Percentiles rank a stretch among this genome's conserved stretches.
Evolutionary conservation across 1,140 invertebrate species (phyloP).

Genomic region (Drosophila saltans): DNA sequence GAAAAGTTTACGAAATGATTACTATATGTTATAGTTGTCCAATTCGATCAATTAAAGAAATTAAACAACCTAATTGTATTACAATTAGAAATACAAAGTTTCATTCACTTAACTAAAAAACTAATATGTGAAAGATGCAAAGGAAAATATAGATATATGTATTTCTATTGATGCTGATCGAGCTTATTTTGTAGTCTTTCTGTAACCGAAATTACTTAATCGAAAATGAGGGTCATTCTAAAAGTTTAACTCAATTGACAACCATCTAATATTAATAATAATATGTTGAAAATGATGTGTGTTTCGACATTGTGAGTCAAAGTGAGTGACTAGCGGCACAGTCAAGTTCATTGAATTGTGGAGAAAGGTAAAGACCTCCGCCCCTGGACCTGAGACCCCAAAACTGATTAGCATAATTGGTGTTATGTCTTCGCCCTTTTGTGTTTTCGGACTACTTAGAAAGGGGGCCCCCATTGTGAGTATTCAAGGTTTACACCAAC

Average conservation of each 20-base stretch:
- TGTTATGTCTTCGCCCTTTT: slow-evolving; percentile 38
- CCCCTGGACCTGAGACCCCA: slow-evolving; percentile 20
- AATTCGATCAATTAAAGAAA: too few relatives aligned
- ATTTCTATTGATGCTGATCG: too few relatives aligned
- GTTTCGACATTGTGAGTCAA: slow-evolving; percentile 39
- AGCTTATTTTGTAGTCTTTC: too few relatives aligned
- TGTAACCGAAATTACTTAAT: background rate
- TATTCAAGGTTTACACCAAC: background rate
- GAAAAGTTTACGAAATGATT: background rate
- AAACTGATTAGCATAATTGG: slow-evolving; percentile 73
- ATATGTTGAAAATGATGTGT: slow-evolving; percentile 2
- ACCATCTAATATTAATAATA: background rate
- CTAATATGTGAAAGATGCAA: too few relatives aligned
- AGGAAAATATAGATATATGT: too few relatives aligned
- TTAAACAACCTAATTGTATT: too few relatives aligned
- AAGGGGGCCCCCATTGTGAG: slow-evolving; percentile 25
- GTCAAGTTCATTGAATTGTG: slow-evolving; percentile 65
- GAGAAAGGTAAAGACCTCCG: slow-evolving; percentile 69
- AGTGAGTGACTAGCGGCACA: background rate
- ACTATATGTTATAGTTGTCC: too few relatives aligned
- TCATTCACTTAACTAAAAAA: too few relatives aligned
- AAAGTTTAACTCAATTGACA: slow-evolving; percentile 2
- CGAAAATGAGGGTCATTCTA: background rate
- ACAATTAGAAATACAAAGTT: too few relatives aligned
- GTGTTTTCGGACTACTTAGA: slow-evolving; percentile 32